Percentiles rank a stretch among this genome's conserved stretches.
Conservation (phyloP, 2,888 invertebrate species). For the Parthenolecanium corni region DNA sequence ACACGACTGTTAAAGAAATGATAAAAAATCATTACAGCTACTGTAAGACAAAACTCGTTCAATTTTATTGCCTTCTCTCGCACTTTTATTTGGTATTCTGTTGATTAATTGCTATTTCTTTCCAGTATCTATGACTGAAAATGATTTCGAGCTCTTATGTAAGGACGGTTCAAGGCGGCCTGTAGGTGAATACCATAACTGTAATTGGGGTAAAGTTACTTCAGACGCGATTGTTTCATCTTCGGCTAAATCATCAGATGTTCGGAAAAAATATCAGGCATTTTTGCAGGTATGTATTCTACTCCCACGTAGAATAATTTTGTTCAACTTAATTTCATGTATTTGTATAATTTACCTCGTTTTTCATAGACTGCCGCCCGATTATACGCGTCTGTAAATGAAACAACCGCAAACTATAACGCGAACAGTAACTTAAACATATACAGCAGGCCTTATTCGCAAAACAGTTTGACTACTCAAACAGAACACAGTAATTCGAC, state of each 20-base stretch:
- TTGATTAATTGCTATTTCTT: conserved; percentile 21
- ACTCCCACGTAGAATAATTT: background rate
- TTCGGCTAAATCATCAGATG: conserved; percentile 55
- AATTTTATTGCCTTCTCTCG: background rate
- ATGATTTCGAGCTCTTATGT: conserved; percentile 69
- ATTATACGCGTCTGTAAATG: conserved; percentile 9
- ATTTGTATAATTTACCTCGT: background rate
- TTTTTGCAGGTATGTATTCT: conserved; percentile 36
- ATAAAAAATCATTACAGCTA: conserved; percentile 48
- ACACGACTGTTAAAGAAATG: conserved; percentile 67
- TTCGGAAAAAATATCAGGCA: conserved; percentile 41
- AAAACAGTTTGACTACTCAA: conserved; percentile 7
- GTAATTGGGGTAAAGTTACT: conserved; percentile 78
- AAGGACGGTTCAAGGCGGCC: conserved; percentile 60
- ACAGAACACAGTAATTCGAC: conserved; percentile 32
- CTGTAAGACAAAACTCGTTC: conserved; percentile 39
- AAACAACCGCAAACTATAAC: background rate
- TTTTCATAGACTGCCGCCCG: background rate
- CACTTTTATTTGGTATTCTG: background rate
- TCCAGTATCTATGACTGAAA: conserved; percentile 51
- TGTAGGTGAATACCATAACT: conserved; percentile 55
- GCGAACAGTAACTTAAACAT: background rate
- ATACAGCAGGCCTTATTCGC: conserved; percentile 14
- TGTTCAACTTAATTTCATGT: background rate
- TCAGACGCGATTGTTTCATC: conserved; percentile 74